These are phyloP conservation scores for Labrus mixtus DNA, from an alignment of 2,113 vertebrate genomes.

Conservation along the genomic window DNA sequence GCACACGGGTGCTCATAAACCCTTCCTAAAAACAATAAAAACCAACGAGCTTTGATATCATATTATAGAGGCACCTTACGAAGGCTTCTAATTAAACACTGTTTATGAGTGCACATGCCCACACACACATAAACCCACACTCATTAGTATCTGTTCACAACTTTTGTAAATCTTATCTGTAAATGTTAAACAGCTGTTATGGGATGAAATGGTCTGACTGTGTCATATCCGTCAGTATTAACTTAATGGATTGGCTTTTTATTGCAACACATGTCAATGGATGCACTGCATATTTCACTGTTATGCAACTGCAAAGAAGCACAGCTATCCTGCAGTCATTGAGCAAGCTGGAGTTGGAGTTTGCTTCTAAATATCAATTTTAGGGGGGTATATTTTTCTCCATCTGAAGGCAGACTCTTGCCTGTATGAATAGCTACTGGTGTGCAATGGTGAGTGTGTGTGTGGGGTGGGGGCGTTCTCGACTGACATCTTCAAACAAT, in stretches of 20 bases:
- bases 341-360: constrained; percentile 42
- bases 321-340: background rate
- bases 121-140: background rate
- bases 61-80: background rate
- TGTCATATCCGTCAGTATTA: constrained; percentile 67
- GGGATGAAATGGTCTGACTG: constrained; percentile 33
- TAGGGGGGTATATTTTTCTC: constrained; percentile 77
- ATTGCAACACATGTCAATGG: constrained; percentile 63
- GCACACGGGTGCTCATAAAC: constrained; percentile 4
- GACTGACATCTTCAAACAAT: constrained; percentile 94
- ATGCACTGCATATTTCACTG: constrained; percentile 58
- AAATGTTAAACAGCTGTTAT: constrained; percentile 49
- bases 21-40: constrained; percentile 46
- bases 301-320: constrained; percentile 41
- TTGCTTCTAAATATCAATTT: constrained; percentile 66
- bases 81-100: background rate
- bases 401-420: constrained; percentile 79
- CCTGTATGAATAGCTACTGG: constrained; percentile 93
- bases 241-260: constrained; percentile 58
- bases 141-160: constrained; percentile 11
- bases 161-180: constrained; percentile 26
- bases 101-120: background rate
- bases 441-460: constrained; percentile 81
- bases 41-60: background rate
- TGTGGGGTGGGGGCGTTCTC: constrained; percentile 89